Evolutionary conservation across 1,140 invertebrate genomes (phyloP), one percentile per base, ranked within the genome.

Genomic region (Lordiphosa stackelbergi): DNA sequence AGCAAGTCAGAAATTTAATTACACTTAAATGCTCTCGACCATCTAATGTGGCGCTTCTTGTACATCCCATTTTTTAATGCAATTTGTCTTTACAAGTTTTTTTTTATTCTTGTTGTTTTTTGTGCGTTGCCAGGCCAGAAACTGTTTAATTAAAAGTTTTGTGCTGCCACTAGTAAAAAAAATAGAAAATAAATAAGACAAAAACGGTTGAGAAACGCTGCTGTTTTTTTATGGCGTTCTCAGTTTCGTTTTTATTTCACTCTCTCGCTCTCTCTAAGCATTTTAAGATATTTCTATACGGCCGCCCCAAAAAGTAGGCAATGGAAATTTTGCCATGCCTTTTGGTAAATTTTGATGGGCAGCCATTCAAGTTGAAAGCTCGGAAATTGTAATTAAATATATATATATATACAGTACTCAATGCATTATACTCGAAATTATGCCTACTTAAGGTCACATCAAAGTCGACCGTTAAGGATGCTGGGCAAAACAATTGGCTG

Each of bases 71-170:
- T 57, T 62, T 61, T 45, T 46, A 24, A 24, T 40, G 55, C 78
- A 81, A 83, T 73, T 81, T 83, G 77, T 81, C 77, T 66, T 72
- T 59, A 73, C 69, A 81, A 74, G 72, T 74, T 73, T 40, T 51
- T 47, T 59, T 40, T 65, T 62, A 16, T 16, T 16, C 16, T 16
- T 16, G 71, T 74, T 51, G 35, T 59, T 46, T 65, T 62, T 49
- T 53, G 38, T 40, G 43, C 66, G 69, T 60, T 73, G 68, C 62
- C 61, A 63, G 63, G 63, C 64, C 72, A 83, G 46, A 83, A 83
- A 83, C 69, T 83, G 77, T 83, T 83, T 83, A 83, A 83, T 83
- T 83, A 83, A 83, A 83, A 83, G 72, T 83, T 83, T 77, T 60
- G 43, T 66, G 28, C 63, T 47, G 64, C 40, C 64, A 58, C 46